These are phyloP conservation scores for Drosophila algonquin DNA, from an alignment of 2,888 invertebrate species.

Conservation along the genomic window DNA sequence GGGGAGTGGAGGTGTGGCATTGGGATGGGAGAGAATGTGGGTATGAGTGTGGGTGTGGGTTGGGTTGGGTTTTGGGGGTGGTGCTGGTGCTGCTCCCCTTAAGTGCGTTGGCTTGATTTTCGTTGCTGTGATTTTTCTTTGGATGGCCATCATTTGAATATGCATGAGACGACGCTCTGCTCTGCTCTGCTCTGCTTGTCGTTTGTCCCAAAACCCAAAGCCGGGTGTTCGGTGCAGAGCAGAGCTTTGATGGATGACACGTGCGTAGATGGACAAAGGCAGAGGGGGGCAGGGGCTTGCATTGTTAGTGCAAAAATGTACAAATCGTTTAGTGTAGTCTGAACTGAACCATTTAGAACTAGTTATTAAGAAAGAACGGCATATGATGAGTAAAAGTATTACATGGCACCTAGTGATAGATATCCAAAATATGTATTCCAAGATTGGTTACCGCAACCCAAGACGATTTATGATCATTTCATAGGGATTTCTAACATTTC, in stretches of 20 bases:
- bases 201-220: neutral
- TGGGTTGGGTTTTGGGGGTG: conserved; percentile 23
- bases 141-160: conserved; percentile 61
- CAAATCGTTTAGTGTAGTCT: neutral
- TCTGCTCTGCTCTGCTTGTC: too few relatives aligned
- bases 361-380: too few relatives aligned
- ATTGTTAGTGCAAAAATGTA: too few relatives aligned
- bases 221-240: neutral
- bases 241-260: conserved; percentile 61
- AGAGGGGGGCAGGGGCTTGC: neutral
- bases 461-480: too few relatives aligned
- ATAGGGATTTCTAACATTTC: too few relatives aligned
- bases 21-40: neutral
- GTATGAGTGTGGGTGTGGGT: neutral
- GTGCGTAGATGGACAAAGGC: conserved; percentile 52
- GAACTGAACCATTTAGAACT: neutral
- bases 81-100: conserved; percentile 50
- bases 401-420: too few relatives aligned
- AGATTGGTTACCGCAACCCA: too few relatives aligned
- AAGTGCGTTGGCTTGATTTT: conserved; percentile 76
- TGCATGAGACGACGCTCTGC: conserved; percentile 55
- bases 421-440: too few relatives aligned
- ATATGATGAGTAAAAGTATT: too few relatives aligned
- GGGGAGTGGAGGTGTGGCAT: neutral
- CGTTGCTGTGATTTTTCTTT: conserved; percentile 61